Percentiles rank a stretch among this genome's conserved stretches.
These are phyloP conservation scores for Exocentrus adspersus DNA, from an alignment of 2,888 invertebrate genomes.

Conservation along the genomic window DNA sequence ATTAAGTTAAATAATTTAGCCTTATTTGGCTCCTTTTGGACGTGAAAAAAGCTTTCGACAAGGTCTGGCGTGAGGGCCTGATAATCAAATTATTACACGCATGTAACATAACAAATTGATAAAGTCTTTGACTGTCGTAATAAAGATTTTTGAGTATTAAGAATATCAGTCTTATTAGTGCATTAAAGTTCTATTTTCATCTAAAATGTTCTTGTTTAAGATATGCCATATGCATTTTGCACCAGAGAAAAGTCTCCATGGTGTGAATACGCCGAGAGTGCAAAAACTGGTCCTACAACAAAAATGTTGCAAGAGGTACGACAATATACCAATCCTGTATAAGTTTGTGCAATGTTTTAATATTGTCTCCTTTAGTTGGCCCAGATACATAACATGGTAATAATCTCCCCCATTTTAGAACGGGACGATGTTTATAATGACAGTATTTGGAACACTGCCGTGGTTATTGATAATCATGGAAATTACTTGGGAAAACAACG, in stretches of 20 bases:
- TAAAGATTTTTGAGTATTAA: too few species aligned
- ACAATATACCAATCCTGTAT: too few species aligned
- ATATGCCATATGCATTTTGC: constrained; percentile 97
- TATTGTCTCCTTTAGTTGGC: constrained; percentile 71
- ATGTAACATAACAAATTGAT: too few species aligned
- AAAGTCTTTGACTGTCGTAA: too few species aligned
- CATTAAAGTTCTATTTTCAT: too few species aligned
- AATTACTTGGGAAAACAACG: constrained; percentile 90
- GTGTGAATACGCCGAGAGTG: constrained; percentile 93
- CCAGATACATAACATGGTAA: constrained; percentile 86
- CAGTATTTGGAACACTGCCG: constrained; percentile 93
- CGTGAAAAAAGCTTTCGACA: too few species aligned
- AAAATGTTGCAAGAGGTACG: constrained; percentile 74
- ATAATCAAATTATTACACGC: too few species aligned
- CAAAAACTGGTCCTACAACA: constrained; percentile 83
- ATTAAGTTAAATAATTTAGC: too few species aligned
- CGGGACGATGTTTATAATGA: constrained; percentile 84
- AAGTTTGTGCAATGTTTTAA: too few species aligned
- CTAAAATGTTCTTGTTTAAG: constrained; percentile 1
- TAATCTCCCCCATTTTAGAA: constrained; percentile 94
- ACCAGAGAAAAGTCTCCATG: constrained; percentile 92
- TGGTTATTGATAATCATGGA: constrained; percentile 89
- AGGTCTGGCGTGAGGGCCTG: too few species aligned
- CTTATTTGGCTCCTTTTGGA: too few species aligned
- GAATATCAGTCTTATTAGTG: too few species aligned